phyloP scores from a whole-genome alignment of 30 jellyfish, hydroid and myxozoan genomes.

The Phacellophora camtschatica region DNA sequence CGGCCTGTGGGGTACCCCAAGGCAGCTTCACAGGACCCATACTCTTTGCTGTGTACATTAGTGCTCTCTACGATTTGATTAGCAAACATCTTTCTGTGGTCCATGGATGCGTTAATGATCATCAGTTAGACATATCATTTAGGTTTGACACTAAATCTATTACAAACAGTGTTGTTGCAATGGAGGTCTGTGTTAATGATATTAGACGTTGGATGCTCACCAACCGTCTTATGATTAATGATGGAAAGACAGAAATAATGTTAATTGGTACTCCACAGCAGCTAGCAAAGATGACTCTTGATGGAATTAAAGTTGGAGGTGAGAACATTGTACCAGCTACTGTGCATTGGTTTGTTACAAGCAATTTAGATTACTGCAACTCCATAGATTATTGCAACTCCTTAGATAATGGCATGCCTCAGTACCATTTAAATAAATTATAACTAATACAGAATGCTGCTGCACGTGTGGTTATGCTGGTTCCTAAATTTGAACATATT shows the following conservation, averaged over 20 bases:
- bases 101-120: conserved; percentile 51
- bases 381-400: too few relatives aligned
- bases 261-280: conserved; percentile 53
- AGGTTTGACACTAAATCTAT: conserved; percentile 1
- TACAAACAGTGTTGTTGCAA: not conserved
- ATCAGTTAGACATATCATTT: conserved; percentile 46
- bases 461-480: too few relatives aligned
- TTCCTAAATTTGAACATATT: too few relatives aligned
- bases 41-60: not conserved
- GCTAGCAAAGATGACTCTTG: conserved; percentile 46
- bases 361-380: too few relatives aligned
- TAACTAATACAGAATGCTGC: too few relatives aligned
- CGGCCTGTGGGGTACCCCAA: not conserved
- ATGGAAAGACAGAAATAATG: conserved; percentile 40
- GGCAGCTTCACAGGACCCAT: not conserved
- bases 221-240: conserved; percentile 31
- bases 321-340: conserved; percentile 32
- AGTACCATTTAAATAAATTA: too few relatives aligned
- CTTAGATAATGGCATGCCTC: too few relatives aligned
- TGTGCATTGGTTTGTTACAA: too few relatives aligned
- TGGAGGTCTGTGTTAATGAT: conserved; percentile 34
- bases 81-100: conserved; percentile 34
- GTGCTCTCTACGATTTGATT: conserved; percentile 11
- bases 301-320: conserved; percentile 46
- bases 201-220: conserved; percentile 25